Conservation (phyloP, 2,888 invertebrate genomes). For the Achlya flavicornis region DNA sequence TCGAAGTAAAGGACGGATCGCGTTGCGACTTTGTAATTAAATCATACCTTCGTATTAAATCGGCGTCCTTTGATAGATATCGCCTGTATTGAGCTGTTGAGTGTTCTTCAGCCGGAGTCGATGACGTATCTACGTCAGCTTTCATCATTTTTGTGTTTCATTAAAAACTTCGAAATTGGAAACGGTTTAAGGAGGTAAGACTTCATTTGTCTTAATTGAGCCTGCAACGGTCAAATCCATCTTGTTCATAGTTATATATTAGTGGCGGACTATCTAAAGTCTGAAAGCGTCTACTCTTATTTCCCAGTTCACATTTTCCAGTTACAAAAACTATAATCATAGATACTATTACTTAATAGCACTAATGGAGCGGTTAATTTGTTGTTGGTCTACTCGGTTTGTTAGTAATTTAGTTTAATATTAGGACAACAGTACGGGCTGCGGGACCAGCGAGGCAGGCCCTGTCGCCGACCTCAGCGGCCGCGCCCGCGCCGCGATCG, state of each 20-base stretch:
- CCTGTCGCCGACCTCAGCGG: conserved; percentile 18
- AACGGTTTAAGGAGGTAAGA: conserved; percentile 43
- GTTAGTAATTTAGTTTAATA: conserved; percentile 77
- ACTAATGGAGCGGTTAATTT: conserved; percentile 61
- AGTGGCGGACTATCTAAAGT: no score
- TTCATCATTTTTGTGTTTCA: conserved; percentile 59
- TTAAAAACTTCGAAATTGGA: conserved; percentile 49
- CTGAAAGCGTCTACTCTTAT: neutral
- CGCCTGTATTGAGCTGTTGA: conserved; percentile 62
- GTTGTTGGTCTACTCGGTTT: conserved; percentile 63
- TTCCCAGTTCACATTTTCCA: neutral
- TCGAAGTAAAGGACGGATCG: conserved; percentile 50
- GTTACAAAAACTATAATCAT: conserved; percentile 8
- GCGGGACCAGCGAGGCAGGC: conserved; percentile 28
- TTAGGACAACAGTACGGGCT: conserved; percentile 32
- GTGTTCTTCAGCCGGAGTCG: conserved; percentile 51
- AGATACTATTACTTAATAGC: conserved; percentile 14
- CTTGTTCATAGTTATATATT: no score
- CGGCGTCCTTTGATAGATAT: conserved; percentile 64
- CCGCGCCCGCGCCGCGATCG: conserved; percentile 49
- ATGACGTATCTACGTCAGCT: conserved; percentile 47
- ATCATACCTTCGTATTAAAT: conserved; percentile 73
- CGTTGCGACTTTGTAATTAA: conserved; percentile 73
- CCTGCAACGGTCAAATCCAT: neutral
- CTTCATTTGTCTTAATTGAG: neutral